Evolutionary conservation across 2,888 invertebrate genomes (phyloP).

Genomic region (Microplitis deprimator): DNA sequence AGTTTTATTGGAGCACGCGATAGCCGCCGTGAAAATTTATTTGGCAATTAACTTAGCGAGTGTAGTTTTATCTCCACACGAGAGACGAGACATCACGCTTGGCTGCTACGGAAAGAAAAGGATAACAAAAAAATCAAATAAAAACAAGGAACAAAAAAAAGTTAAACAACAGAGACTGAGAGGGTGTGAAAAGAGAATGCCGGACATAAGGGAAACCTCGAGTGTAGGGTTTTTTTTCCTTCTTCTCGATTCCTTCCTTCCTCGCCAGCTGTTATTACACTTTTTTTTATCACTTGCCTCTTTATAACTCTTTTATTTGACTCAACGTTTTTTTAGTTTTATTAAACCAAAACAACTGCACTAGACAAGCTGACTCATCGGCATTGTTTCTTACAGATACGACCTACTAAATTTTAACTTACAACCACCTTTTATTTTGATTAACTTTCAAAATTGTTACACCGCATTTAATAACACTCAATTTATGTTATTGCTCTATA

Average conservation of each 20-base stretch:
- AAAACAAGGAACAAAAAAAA: constrained; percentile 11
- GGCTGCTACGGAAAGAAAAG: constrained; percentile 8
- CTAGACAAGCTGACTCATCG: constrained; percentile 27
- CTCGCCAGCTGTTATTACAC: constrained; percentile 23
- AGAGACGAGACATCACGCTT: constrained; percentile 20
- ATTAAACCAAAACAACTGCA: constrained; percentile 9
- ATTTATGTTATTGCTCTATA: not conserved
- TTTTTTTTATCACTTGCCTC: not conserved
- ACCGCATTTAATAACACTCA: too few relatives aligned
- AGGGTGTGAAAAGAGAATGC: constrained; percentile 9
- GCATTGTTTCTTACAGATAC: constrained; percentile 11
- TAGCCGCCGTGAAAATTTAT: constrained; percentile 23
- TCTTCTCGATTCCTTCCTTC: constrained; percentile 7
- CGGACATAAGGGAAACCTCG: constrained; percentile 1
- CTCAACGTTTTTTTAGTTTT: constrained; percentile 3
- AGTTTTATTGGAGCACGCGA: constrained; percentile 29
- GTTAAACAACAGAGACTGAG: not conserved
- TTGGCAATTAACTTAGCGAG: constrained; percentile 20
- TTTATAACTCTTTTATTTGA: constrained; percentile 12
- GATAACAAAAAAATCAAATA: constrained; percentile 2
- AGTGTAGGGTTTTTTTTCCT: constrained; percentile 1
- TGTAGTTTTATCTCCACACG: constrained; percentile 26
- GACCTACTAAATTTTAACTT: not conserved
- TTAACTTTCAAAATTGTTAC: too few relatives aligned
- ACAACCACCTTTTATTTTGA: not conserved